phyloP scores from a whole-genome alignment of 1,140 invertebrate genomes.

The Hyposmocoma kahamanoa region DNA sequence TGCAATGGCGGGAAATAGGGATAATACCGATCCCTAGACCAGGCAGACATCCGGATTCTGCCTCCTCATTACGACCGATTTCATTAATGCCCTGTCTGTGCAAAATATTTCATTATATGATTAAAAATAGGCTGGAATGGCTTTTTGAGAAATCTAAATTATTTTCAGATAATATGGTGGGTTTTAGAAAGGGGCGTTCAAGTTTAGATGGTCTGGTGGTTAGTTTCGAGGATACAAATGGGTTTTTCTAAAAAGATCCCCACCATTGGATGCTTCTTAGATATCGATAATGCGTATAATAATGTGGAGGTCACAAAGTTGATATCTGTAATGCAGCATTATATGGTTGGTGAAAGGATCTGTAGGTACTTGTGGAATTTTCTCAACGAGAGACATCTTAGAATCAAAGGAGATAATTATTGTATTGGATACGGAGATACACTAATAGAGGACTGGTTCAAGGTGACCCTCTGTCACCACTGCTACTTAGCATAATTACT shows the following conservation, averaged over 20 bases:
- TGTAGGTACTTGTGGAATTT: constrained; percentile 20
- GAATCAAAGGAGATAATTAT: not conserved
- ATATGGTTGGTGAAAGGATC: constrained; percentile 8
- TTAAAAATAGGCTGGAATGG: constrained; percentile 1
- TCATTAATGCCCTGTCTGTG: not conserved
- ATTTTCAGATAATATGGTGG: not conserved
- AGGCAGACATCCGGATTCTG: not conserved
- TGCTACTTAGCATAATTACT: too few species aligned
- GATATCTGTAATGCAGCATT: constrained; percentile 9
- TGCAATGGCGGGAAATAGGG: too few species aligned
- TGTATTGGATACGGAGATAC: not conserved
- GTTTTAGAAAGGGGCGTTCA: constrained; percentile 1
- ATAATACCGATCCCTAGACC: not conserved
- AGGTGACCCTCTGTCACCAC: constrained; percentile 4
- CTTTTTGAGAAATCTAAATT: too few species aligned
- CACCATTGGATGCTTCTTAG: constrained; percentile 19
- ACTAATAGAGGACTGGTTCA: constrained; percentile 3
- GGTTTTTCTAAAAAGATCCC: constrained; percentile 12
- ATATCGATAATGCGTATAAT: constrained; percentile 24
- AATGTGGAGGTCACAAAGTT: constrained; percentile 13
- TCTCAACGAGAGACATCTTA: constrained; percentile 7
- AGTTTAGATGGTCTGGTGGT: not conserved
- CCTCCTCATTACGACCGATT: too few species aligned
- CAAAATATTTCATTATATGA: not conserved
- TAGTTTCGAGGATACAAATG: constrained; percentile 12